Conservation (phyloP, 2,797 vertebrate species). For the Premnoplex brunnescens region DNA sequence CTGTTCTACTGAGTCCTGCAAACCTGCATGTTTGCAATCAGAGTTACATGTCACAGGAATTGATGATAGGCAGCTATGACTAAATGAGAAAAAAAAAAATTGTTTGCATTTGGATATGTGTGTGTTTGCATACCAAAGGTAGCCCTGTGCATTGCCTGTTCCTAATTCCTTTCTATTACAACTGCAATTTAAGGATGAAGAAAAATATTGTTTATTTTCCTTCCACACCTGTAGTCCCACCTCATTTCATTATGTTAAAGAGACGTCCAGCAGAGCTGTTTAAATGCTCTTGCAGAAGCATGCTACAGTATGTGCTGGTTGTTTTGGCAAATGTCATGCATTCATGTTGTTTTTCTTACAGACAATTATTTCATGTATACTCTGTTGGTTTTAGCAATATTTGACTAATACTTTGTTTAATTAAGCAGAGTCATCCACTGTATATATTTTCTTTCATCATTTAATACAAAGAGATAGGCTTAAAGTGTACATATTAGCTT, state of each 20-base stretch:
- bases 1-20: neutral
- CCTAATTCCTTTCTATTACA: neutral
- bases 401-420: constrained; percentile 1
- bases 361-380: neutral
- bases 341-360: neutral
- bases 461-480: constrained; percentile 10
- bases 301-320: neutral
- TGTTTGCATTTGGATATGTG: neutral
- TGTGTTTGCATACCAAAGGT: neutral
- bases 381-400: neutral
- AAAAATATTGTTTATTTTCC: neutral
- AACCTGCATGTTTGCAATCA: neutral
- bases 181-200: neutral
- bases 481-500: neutral
- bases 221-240: neutral
- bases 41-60: neutral
- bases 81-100: neutral
- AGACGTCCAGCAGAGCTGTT: neutral
- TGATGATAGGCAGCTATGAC: neutral
- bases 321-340: neutral
- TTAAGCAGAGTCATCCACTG: neutral
- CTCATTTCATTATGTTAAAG: neutral
- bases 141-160: neutral
- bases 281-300: neutral
- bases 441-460: constrained; percentile 5